Evolutionary conservation across 2,888 invertebrate genomes (phyloP), one percentile per base, ranked within the genome.

Genomic region (Rhagophthalmus giganteus): DNA sequence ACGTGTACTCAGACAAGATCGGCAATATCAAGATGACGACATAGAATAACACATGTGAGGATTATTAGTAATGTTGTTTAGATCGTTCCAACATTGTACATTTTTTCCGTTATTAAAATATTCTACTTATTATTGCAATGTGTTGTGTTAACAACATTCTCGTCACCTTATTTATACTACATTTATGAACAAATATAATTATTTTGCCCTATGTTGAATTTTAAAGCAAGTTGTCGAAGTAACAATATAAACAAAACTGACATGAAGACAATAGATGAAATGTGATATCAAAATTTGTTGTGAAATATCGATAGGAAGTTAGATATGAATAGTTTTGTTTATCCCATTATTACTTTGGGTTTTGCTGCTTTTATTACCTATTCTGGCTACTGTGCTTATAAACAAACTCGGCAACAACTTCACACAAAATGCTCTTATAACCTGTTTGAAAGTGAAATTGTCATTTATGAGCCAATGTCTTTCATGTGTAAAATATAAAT

Each of bases 11-110:
- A 69, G 68, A 53, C 66, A 65, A 47, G 72, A 71, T 50, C 59
- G 70, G 40, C 61, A 70, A 26, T 70, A 73, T 65, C 73, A 74
- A 53, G 75, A 74, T 50, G 71, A 71, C 44, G 75, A 75, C 60
- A 73, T 75, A 31, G 75, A 75, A 65, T 75, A 71, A 41, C 47
- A 35, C 11, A 30, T 30, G 13, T 16, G 35, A 26, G 15, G 32
- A 42, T 34, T 24, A 27, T 34, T 55, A 44, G 51, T 55, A 31
- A 34, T 26, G 37, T 30, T 58, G 38, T 46, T 54, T 58, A 59
- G 59, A 52, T 56, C 53, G 55, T 56, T 59, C 52, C 56, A 58
- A 55, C 46, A 51, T 40, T 49, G 50, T 59, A 59, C 55, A 57
- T 55, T 59, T 55, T 46, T 48, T 58, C 51, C 48, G 47, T 44